Percentiles rank a stretch among this genome's conserved stretches.
Conservation (phyloP, 2,888 invertebrate species). For the Caenorhabditis sinica region DNA sequence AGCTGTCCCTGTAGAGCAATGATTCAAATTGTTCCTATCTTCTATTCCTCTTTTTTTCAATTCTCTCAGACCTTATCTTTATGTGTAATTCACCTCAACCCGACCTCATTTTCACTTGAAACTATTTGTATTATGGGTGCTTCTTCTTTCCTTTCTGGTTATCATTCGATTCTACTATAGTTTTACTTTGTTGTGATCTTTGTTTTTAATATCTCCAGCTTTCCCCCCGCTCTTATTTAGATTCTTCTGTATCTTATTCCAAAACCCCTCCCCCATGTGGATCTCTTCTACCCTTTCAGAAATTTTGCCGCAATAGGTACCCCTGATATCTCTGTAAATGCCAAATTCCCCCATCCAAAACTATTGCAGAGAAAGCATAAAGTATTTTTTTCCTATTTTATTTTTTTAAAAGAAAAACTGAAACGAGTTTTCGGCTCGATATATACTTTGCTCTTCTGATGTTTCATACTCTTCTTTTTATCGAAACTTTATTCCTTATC, state of each 20-base stretch:
- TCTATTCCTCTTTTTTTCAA: not conserved
- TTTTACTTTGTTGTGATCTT: not conserved
- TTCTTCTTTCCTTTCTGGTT: not conserved
- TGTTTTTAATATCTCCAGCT: not conserved
- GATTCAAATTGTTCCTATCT: not conserved
- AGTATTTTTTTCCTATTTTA: not conserved
- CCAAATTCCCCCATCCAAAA: not conserved
- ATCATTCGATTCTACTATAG: too few species aligned
- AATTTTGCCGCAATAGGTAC: not conserved
- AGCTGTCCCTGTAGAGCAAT: not conserved
- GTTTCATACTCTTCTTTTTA: not conserved
- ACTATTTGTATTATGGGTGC: slow-evolving; percentile 12
- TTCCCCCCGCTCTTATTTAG: not conserved
- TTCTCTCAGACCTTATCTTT: not conserved
- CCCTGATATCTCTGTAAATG: too few species aligned
- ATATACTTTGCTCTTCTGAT: not conserved
- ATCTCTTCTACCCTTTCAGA: not conserved
- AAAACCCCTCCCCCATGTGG: not conserved
- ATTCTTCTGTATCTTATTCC: not conserved
- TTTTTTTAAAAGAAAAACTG: not conserved
- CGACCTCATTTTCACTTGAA: slow-evolving; percentile 23
- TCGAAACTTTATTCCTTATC: not conserved
- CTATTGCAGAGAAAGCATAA: not conserved
- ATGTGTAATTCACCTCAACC: not conserved
- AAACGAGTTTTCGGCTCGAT: not conserved